Evolutionary conservation across 2,888 invertebrate species (phyloP).

Genomic region (Arrhopalites spinosus): DNA sequence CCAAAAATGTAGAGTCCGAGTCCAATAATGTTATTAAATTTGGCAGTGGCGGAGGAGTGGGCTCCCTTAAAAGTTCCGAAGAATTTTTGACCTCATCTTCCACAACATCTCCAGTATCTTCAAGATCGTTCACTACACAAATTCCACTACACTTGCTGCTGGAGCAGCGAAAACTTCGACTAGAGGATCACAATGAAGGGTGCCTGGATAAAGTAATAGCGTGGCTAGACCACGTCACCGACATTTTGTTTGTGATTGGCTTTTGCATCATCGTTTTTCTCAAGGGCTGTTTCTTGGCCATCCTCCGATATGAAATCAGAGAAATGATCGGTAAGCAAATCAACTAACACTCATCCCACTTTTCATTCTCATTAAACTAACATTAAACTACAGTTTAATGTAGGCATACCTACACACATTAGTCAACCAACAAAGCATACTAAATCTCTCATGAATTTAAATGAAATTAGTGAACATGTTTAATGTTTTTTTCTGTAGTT

Average conservation of each 20-base stretch:
- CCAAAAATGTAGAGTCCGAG: neutral
- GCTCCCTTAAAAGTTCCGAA: conserved; percentile 5
- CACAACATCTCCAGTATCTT: neutral
- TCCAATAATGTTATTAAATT: conserved; percentile 19
- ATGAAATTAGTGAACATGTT: too few relatives aligned
- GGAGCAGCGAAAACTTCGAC: conserved; percentile 17
- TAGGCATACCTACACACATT: too few relatives aligned
- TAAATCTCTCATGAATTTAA: too few relatives aligned
- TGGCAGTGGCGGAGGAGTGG: neutral
- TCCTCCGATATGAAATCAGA: conserved; percentile 66
- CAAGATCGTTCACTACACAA: conserved; percentile 4
- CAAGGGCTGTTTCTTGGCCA: conserved; percentile 85
- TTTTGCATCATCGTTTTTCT: conserved; percentile 88
- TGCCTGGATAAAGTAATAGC: conserved; percentile 74
- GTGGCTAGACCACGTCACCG: conserved; percentile 79
- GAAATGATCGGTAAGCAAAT: conserved; percentile 65
- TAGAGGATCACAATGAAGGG: conserved; percentile 61
- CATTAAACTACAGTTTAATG: too few relatives aligned
- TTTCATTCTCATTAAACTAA: too few relatives aligned
- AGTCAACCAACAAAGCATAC: too few relatives aligned
- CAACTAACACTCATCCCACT: too few relatives aligned
- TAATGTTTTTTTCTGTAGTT: too few relatives aligned
- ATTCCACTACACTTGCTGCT: conserved; percentile 21
- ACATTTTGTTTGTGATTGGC: conserved; percentile 75
- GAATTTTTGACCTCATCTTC: conserved; percentile 9